Conservation (phyloP, 2,888 invertebrate genomes). For the Caenorhabditis sp. region DNA sequence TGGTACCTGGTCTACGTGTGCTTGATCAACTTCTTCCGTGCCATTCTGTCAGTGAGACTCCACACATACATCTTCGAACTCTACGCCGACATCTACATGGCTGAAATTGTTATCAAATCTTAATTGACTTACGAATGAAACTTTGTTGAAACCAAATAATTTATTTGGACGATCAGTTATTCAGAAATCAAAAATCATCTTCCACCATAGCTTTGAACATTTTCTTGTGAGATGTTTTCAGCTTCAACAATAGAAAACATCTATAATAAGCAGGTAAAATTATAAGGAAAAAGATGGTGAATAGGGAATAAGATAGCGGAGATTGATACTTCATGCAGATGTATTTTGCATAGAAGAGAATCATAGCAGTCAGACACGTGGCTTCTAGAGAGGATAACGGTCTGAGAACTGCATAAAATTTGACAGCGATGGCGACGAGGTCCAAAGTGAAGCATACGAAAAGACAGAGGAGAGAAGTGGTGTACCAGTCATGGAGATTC, state of each 20-base stretch:
- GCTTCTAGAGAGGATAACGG: constrained; percentile 47
- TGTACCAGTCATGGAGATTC: constrained; percentile 57
- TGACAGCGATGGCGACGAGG: constrained; percentile 36
- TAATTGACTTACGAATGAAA: neutral
- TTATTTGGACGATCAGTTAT: neutral
- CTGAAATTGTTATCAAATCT: neutral
- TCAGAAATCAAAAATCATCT: constrained; percentile 28
- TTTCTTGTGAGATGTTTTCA: constrained; percentile 43
- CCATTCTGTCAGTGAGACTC: neutral
- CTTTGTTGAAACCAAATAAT: neutral
- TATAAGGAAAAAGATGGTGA: constrained; percentile 28
- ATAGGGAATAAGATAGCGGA: constrained; percentile 10
- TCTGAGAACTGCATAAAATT: constrained; percentile 30
- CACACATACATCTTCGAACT: neutral
- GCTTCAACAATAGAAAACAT: constrained; percentile 45
- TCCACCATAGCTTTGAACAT: constrained; percentile 56
- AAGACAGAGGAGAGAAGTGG: constrained; percentile 40
- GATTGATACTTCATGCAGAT: constrained; percentile 38
- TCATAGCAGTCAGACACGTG: constrained; percentile 37
- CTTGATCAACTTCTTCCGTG: too few species aligned
- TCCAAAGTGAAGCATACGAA: constrained; percentile 45
- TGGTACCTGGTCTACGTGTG: too few species aligned
- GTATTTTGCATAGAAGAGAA: constrained; percentile 47
- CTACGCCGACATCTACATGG: neutral
- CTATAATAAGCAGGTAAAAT: constrained; percentile 46